Evolutionary conservation across 1,140 invertebrate genomes (phyloP).

Genomic region (Druon quercuslanigerum): DNA sequence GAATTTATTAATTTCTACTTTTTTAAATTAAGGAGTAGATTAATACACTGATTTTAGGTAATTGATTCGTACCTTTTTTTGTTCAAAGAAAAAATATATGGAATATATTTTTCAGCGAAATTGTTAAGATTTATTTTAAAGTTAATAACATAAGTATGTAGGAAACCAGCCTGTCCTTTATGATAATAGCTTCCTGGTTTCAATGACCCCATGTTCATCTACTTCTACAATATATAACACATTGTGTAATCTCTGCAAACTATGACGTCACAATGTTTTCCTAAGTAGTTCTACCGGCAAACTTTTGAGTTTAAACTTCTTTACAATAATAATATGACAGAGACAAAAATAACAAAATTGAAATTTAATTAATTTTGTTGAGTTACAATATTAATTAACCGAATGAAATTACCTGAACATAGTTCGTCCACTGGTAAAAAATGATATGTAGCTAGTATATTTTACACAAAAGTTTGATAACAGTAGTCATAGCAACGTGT

Average conservation of each 20-base stretch:
- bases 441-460: slow-evolving; percentile 33
- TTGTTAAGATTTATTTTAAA: neutral
- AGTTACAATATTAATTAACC: neutral
- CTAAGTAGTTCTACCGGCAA: slow-evolving; percentile 12
- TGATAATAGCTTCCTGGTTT: slow-evolving; percentile 13
- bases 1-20: neutral
- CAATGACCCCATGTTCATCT: slow-evolving; percentile 9
- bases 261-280: slow-evolving; percentile 35
- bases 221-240: neutral
- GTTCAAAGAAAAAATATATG: too few relatives aligned
- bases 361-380: neutral
- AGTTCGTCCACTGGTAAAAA: slow-evolving; percentile 38
- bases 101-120: too few relatives aligned
- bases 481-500: slow-evolving; percentile 69
- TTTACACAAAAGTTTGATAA: slow-evolving; percentile 36
- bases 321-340: neutral
- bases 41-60: too few relatives aligned
- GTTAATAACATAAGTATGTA: neutral
- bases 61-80: too few relatives aligned
- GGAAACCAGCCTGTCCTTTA: neutral
- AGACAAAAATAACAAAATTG: slow-evolving; percentile 1
- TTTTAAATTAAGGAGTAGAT: neutral
- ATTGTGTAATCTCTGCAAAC: neutral
- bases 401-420: slow-evolving; percentile 46
- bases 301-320: neutral